These are phyloP conservation scores for Loxodonta africana DNA, from an alignment of 2,113 vertebrate species.

Conservation along the genomic window DNA sequence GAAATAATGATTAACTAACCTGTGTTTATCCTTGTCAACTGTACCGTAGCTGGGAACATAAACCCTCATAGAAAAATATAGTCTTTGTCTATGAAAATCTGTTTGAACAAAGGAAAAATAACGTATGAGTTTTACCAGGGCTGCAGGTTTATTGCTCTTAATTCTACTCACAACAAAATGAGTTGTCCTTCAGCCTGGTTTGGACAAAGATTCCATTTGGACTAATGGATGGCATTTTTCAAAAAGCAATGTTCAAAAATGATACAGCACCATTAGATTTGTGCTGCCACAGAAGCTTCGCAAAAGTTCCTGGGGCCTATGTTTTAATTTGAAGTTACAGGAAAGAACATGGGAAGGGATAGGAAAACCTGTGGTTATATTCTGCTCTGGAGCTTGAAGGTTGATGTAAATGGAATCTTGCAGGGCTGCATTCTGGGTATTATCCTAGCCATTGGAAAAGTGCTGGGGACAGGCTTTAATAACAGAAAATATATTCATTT, in stretches of 20 bases:
- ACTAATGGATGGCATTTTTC: background rate
- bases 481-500: slow-evolving; percentile 22
- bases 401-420: background rate
- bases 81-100: slow-evolving; percentile 41
- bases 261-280: background rate
- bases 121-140: background rate
- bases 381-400: background rate
- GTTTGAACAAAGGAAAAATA: background rate
- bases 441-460: background rate
- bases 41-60: background rate
- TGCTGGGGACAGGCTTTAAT: background rate
- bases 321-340: slow-evolving; percentile 56
- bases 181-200: background rate
- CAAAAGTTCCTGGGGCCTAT: slow-evolving; percentile 35
- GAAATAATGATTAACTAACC: slow-evolving; percentile 61
- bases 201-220: background rate
- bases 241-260: background rate
- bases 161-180: background rate
- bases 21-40: slow-evolving; percentile 54
- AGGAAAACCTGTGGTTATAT: background rate
- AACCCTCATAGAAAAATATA: slow-evolving; percentile 48
- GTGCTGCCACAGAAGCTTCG: background rate
- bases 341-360: background rate
- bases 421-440: background rate
- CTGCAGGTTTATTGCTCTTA: background rate